Evolutionary conservation across 1,140 invertebrate genomes (phyloP).

Genomic region (Phthorimaea operculella): DNA sequence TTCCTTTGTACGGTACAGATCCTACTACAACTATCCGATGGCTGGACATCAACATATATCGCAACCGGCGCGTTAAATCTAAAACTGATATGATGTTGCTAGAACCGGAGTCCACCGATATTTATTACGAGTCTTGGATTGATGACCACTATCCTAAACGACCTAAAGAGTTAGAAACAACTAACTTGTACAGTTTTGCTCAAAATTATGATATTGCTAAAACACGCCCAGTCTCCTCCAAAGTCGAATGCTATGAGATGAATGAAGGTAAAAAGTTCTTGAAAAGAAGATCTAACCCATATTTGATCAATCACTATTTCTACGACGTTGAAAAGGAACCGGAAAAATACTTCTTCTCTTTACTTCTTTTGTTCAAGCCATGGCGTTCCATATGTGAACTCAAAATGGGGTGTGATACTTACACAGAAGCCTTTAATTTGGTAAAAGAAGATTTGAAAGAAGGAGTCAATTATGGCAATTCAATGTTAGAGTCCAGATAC

Average conservation of each 20-base stretch:
- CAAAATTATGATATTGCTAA: too few relatives aligned
- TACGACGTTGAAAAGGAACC: too few relatives aligned
- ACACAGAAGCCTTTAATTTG: slow-evolving; percentile 20
- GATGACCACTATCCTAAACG: slow-evolving; percentile 14
- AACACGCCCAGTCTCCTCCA: too few relatives aligned
- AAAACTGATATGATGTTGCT: slow-evolving; percentile 10
- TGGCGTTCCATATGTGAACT: too few relatives aligned
- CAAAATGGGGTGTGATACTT: too few relatives aligned
- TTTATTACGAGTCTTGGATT: slow-evolving; percentile 14
- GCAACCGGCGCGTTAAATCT: slow-evolving; percentile 13
- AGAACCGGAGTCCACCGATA: slow-evolving; percentile 11
- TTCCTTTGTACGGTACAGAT: slow-evolving; percentile 39
- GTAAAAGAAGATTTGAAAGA: slow-evolving; percentile 18
- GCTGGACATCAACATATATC: slow-evolving; percentile 34
- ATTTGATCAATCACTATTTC: too few relatives aligned
- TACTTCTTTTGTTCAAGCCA: too few relatives aligned
- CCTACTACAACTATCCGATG: slow-evolving; percentile 36
- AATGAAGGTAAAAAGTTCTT: too few relatives aligned
- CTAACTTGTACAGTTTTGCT: too few relatives aligned
- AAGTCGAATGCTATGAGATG: too few relatives aligned
- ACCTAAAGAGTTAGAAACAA: slow-evolving; percentile 14
- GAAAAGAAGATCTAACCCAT: too few relatives aligned
- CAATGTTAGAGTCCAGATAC: not conserved
- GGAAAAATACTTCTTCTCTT: too few relatives aligned
- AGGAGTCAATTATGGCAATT: slow-evolving; percentile 8